Base-by-base conservation (phyloP, 1,140 invertebrate genomes). In the Steinernema khuongi region DNA sequence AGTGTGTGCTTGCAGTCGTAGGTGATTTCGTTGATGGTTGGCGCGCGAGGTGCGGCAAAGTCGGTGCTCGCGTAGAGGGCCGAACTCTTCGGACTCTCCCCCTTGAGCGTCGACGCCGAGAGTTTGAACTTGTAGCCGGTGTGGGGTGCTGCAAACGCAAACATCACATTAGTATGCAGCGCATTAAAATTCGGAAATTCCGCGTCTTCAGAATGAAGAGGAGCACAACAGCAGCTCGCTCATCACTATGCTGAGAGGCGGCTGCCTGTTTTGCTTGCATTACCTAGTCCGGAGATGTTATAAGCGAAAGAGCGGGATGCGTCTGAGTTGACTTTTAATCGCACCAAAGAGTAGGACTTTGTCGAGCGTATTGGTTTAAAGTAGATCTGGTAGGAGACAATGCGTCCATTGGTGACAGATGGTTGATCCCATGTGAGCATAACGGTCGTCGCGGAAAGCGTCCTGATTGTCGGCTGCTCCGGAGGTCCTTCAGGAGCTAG, bases 21-120 rank as follows among this genome's bases (percentile, higher is more conserved):
- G 67, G 33, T 79, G 36, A 80, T 71, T 60, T 77, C 73, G 0
- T 60, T 77, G 26, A 80, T 74, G 44, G 73, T 60, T 31, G 80
- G 79, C 22, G 78, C 28, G 33, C 22, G 7, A 18, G 81, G 74
- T 0, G 50, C 28, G 2, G 32, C 32, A 68, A 77, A 74, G 71
- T 84, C 83, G 14, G 82, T 84, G 18, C 70, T 73, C 2, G 74
- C 81, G 31, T 75, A 26, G 26, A 77, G 32, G 11, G 81, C 78
- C 2, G 69, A 71, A 77, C 81, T 85, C 74, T 77, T 79, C 1
- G 66, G 50, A 43, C 82, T 77, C 76, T 84, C 83, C 22, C 82
- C 82, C 71, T 80, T 84, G n/a, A 22, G 14, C 2, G 82, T 85
- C 2, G 78, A 72, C 0, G 80, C 82, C 11, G 84, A 76, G 14